Conservation (phyloP, 2,888 invertebrate species). For the Pyralis farinalis region DNA sequence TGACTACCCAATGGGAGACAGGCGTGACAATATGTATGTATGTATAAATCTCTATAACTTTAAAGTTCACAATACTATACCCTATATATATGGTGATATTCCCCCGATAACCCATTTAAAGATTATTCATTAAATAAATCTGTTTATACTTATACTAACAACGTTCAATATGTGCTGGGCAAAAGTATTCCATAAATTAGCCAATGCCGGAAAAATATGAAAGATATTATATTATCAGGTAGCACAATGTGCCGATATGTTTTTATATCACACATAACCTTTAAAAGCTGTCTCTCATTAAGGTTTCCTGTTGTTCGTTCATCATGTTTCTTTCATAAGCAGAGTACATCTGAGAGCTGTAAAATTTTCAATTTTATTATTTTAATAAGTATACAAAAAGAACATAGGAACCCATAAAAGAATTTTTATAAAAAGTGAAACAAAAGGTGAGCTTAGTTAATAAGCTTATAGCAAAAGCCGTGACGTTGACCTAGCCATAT, state of each 20-base stretch:
- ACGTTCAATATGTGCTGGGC: no score
- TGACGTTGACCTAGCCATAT: conserved; percentile 55
- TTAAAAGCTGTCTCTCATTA: conserved; percentile 7
- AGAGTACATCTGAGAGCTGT: conserved; percentile 13
- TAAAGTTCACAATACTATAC: no score
- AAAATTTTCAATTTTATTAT: conserved; percentile 28
- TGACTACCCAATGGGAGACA: no score
- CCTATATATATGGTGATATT: no score
- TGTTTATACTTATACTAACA: no score
- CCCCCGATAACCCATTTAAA: no score
- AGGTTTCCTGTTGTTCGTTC: conserved; percentile 10
- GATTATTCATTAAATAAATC: no score
- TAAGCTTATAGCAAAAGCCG: conserved; percentile 58
- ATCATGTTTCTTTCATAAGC: conserved; percentile 6
- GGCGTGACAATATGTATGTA: no score
- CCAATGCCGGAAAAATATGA: no score
- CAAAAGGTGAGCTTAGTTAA: conserved; percentile 50
- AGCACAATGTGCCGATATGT: not conserved
- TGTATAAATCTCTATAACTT: no score
- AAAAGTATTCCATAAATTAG: no score
- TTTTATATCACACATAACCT: conserved; percentile 7
- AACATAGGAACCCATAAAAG: conserved; percentile 32
- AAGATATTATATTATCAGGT: no score
- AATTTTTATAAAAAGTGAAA: conserved; percentile 33
- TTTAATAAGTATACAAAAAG: conserved; percentile 25